Evolutionary conservation across 1,140 invertebrate species (phyloP).

Genomic region (Protaetia brevitarsis): DNA sequence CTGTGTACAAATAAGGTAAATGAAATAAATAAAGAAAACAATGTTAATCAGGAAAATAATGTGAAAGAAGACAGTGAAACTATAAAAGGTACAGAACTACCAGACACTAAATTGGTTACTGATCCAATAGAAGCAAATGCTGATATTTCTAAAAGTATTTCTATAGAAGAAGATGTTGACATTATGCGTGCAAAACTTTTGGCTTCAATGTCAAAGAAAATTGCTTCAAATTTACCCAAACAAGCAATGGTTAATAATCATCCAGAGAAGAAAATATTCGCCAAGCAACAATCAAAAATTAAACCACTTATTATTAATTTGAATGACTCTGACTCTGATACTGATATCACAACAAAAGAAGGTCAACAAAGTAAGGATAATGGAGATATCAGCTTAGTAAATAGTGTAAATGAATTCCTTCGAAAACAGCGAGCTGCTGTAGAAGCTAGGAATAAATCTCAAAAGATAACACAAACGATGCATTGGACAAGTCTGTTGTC

Average conservation of each 20-base stretch:
- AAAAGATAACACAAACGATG: slow-evolving; percentile 2
- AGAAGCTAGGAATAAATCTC: slow-evolving; percentile 33
- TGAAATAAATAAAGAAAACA: slow-evolving; percentile 22
- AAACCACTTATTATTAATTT: slow-evolving; percentile 46
- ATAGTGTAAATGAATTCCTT: slow-evolving; percentile 34
- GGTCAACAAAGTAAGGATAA: slow-evolving; percentile 28
- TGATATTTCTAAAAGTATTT: slow-evolving; percentile 25
- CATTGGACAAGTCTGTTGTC: slow-evolving; percentile 40
- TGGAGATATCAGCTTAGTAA: neutral
- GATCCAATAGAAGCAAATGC: neutral
- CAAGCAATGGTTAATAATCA: neutral
- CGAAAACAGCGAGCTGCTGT: slow-evolving; percentile 45
- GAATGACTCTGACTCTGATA: slow-evolving; percentile 40
- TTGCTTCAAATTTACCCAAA: slow-evolving; percentile 30
- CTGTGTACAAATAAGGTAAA: neutral
- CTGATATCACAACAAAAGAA: slow-evolving; percentile 23
- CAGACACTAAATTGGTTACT: neutral
- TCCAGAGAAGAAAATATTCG: neutral
- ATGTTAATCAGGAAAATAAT: slow-evolving; percentile 25
- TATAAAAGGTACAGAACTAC: neutral
- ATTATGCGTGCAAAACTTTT: slow-evolving; percentile 45
- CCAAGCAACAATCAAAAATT: slow-evolving; percentile 29
- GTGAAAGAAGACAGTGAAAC: slow-evolving; percentile 25
- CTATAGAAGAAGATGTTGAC: slow-evolving; percentile 46
- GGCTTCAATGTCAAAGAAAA: slow-evolving; percentile 47